Evolutionary conservation across 1,140 invertebrate species (phyloP).

Genomic region (Drosophila simulans): DNA sequence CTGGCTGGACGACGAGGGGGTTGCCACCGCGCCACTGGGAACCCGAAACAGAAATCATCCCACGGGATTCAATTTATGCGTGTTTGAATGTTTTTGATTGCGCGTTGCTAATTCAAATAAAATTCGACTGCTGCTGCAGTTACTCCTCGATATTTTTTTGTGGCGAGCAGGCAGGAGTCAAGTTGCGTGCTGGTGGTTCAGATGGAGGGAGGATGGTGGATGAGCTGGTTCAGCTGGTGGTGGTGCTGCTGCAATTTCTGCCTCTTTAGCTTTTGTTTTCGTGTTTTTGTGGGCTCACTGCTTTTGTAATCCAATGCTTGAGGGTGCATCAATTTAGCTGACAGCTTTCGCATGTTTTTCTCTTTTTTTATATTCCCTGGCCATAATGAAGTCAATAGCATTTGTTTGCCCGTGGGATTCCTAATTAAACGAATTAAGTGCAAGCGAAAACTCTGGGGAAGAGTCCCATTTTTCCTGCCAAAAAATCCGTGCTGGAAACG

Average conservation of each 20-base stretch:
- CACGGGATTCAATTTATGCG: slow-evolving; percentile 83
- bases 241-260: slow-evolving; percentile 51
- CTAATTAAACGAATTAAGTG: slow-evolving; percentile 74
- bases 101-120: slow-evolving; percentile 80
- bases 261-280: slow-evolving; percentile 66
- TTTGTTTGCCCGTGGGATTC: slow-evolving; percentile 60
- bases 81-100: slow-evolving; percentile 84
- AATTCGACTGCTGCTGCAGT: slow-evolving; percentile 58
- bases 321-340: slow-evolving; percentile 61
- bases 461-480: slow-evolving; percentile 15
- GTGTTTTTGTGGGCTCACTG: slow-evolving; percentile 25
- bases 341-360: slow-evolving; percentile 63
- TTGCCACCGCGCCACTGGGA: slow-evolving; percentile 65
- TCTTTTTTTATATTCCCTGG: slow-evolving; percentile 9
- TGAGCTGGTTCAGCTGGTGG: slow-evolving; percentile 25
- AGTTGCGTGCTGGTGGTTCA: slow-evolving; percentile 37
- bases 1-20: slow-evolving; percentile 22
- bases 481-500: slow-evolving; percentile 57
- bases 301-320: slow-evolving; percentile 35
- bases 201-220: slow-evolving; percentile 43
- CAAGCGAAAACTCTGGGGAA: slow-evolving; percentile 11
- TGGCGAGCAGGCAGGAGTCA: slow-evolving; percentile 58
- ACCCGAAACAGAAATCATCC: slow-evolving; percentile 71
- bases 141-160: slow-evolving; percentile 28
- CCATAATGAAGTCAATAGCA: slow-evolving; percentile 63